Evolutionary conservation across 2,888 invertebrate species (phyloP).

Genomic region (Peribatodes rhomboidaria): DNA sequence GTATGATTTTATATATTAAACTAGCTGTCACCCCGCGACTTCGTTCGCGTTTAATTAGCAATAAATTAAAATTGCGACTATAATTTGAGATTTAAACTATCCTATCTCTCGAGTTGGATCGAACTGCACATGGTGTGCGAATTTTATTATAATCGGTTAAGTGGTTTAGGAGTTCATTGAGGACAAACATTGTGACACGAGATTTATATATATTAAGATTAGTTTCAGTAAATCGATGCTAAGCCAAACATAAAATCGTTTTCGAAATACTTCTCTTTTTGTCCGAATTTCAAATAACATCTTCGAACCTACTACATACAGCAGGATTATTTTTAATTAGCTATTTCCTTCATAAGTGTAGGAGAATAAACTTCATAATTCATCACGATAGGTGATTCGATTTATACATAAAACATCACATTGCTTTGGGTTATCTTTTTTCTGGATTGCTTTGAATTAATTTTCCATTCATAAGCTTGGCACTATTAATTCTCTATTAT

Average conservation of each 20-base stretch:
- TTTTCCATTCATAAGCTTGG: constrained; percentile 66
- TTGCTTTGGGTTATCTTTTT: constrained; percentile 54
- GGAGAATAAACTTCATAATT: neutral
- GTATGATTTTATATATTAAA: too few species aligned
- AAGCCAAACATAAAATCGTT: neutral
- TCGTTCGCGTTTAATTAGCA: too few species aligned
- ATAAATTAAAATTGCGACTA: too few species aligned
- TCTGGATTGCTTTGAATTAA: constrained; percentile 68
- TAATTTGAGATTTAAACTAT: too few species aligned
- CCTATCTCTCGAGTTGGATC: too few species aligned
- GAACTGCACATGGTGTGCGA: too few species aligned
- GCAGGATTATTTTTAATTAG: neutral
- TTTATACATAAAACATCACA: constrained; percentile 16
- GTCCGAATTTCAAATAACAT: too few species aligned
- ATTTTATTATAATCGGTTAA: too few species aligned
- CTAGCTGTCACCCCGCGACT: too few species aligned
- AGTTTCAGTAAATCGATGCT: neutral
- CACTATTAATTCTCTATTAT: constrained; percentile 46
- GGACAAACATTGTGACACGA: too few species aligned
- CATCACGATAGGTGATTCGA: constrained; percentile 11
- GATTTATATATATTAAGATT: too few species aligned
- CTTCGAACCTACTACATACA: neutral
- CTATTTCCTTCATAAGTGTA: neutral
- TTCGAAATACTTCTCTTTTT: neutral
- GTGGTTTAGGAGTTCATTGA: too few species aligned